A percentile compares a stretch with the other conserved stretches of the same genome.
phyloP scores from a whole-genome alignment of 2,113 vertebrate species.

The Rhipidura dahli region DNA sequence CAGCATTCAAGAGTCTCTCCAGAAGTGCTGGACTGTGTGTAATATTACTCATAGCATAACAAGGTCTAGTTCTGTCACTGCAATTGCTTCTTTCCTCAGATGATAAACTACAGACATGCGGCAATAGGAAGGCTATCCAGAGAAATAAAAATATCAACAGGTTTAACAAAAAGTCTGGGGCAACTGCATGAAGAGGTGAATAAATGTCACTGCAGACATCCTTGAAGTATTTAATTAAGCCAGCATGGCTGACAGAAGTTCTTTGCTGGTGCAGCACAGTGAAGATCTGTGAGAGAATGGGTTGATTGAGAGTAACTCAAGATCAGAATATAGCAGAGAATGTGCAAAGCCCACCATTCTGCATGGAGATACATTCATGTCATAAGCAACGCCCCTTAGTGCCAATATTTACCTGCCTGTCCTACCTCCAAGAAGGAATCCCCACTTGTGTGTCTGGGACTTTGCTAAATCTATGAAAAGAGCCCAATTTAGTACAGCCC shows the following conservation, averaged over 20 bases:
- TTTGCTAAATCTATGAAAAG: not conserved
- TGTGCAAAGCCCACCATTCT: not conserved
- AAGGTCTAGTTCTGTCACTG: slow-evolving; percentile 63
- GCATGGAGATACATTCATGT: not conserved
- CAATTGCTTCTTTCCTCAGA: slow-evolving; percentile 34
- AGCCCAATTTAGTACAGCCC: not conserved
- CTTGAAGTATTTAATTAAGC: not conserved
- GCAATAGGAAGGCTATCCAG: not conserved
- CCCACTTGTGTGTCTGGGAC: not conserved
- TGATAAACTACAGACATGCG: not conserved
- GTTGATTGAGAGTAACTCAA: not conserved
- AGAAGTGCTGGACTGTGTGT: slow-evolving; percentile 47
- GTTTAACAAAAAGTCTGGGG: not conserved
- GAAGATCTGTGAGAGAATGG: not conserved
- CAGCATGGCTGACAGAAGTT: not conserved
- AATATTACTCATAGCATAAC: slow-evolving; percentile 64
- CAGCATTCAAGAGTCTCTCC: slow-evolving; percentile 55
- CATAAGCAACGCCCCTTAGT: not conserved
- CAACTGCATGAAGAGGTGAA: not conserved
- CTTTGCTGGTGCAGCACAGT: not conserved
- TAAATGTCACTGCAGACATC: not conserved
- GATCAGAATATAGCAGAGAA: not conserved
- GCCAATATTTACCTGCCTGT: not conserved
- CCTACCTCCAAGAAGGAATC: not conserved
- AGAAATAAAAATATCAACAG: slow-evolving; percentile 26